Conservation (phyloP, 1,140 invertebrate genomes). For the Diprion similis region DNA sequence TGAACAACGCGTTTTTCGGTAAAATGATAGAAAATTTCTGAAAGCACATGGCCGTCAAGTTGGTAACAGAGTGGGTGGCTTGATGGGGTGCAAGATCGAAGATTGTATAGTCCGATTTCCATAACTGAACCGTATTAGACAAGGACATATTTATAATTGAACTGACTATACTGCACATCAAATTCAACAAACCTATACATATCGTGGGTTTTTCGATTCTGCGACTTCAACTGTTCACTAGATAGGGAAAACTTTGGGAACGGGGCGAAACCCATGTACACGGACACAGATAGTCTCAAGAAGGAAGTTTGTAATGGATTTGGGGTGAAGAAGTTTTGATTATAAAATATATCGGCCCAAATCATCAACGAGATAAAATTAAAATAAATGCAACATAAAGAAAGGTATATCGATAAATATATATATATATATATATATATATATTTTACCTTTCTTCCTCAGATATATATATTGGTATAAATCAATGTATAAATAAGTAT, state of each 20-base stretch:
- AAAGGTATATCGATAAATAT: too few relatives aligned
- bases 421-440: too few relatives aligned
- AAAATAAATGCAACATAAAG: too few relatives aligned
- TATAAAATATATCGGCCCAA: too few relatives aligned
- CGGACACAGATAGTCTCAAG: slow-evolving; percentile 20
- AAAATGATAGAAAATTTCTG: slow-evolving; percentile 58
- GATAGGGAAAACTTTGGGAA: slow-evolving; percentile 27
- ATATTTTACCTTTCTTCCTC: too few relatives aligned
- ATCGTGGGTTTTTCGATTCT: slow-evolving; percentile 26
- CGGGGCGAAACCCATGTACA: slow-evolving; percentile 19
- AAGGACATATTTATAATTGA: slow-evolving; percentile 47
- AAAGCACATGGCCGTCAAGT: slow-evolving; percentile 45
- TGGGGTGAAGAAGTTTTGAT: too few relatives aligned
- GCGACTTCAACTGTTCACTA: slow-evolving; percentile 31
- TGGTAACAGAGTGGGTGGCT: slow-evolving; percentile 37
- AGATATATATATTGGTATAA: too few relatives aligned
- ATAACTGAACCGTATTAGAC: slow-evolving; percentile 44
- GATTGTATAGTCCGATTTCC: slow-evolving; percentile 54
- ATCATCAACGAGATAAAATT: too few relatives aligned
- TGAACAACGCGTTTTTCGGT: slow-evolving; percentile 57
- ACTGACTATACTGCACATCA: slow-evolving; percentile 22
- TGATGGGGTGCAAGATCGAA: slow-evolving; percentile 35
- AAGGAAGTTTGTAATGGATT: too few relatives aligned
- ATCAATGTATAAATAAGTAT: too few relatives aligned
- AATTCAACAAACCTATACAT: slow-evolving; percentile 32